Percentiles rank a stretch among this genome's conserved stretches.
phyloP scores from a whole-genome alignment of 2,113 vertebrate species.

The Bujurquina vittata region DNA sequence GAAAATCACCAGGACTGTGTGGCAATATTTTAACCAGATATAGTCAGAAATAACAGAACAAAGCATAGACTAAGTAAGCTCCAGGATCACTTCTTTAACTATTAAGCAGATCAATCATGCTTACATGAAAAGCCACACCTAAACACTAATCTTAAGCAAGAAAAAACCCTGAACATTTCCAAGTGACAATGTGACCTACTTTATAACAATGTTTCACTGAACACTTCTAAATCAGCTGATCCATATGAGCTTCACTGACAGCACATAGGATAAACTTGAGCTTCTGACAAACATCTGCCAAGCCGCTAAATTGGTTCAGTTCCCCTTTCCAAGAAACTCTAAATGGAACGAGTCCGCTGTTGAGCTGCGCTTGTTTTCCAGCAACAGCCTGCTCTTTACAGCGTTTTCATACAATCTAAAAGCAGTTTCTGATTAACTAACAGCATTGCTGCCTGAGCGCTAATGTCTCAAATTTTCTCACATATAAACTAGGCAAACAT shows the following conservation, averaged over 20 bases:
- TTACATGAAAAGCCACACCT: not conserved
- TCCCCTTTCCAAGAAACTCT: conserved; percentile 25
- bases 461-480: not conserved
- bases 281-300: conserved; percentile 23
- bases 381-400: not conserved
- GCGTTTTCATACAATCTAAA: conserved; percentile 7
- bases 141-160: not conserved
- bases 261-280: not conserved
- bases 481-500: not conserved
- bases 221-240: conserved; percentile 35
- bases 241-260: conserved; percentile 19
- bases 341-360: not conserved
- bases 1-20: not conserved
- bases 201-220: not conserved
- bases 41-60: not conserved
- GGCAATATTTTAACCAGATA: not conserved
- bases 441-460: not conserved
- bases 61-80: not conserved
- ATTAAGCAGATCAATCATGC: not conserved
- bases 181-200: not conserved
- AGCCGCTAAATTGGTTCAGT: conserved; percentile 4
- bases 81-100: not conserved
- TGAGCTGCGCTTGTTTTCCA: not conserved
- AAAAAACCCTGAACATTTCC: not conserved
- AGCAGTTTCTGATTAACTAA: not conserved